Evolutionary conservation across 2,888 invertebrate species (phyloP).

Genomic region (Ommatoiulus sabulosus): DNA sequence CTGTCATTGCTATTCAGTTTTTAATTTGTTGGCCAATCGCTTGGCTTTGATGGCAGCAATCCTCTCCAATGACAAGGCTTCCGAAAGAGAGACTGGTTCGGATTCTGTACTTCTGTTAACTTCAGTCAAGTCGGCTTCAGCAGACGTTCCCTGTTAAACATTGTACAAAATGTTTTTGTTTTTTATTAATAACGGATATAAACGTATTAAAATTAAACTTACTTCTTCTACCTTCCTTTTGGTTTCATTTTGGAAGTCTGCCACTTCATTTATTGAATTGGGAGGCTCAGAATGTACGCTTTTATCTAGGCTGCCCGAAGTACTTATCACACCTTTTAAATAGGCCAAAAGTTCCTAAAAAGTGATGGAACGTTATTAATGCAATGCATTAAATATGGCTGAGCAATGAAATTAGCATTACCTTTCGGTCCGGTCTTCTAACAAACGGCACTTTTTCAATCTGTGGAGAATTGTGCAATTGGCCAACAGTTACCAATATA

Average conservation of each 20-base stretch:
- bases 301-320: background rate
- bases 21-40: background rate
- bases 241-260: background rate
- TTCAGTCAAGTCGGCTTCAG: background rate
- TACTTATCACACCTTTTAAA: background rate
- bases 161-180: background rate
- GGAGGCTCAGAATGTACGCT: background rate
- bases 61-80: background rate
- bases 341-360: background rate
- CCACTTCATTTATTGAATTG: too few species aligned
- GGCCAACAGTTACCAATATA: background rate
- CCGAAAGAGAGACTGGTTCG: background rate
- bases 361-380: background rate
- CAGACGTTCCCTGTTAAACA: background rate
- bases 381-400: background rate
- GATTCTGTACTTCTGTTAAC: background rate
- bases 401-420: background rate
- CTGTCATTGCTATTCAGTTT: too few species aligned
- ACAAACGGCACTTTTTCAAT: conserved; percentile 4
- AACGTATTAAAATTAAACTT: background rate
- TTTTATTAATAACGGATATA: background rate
- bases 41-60: conserved; percentile 15
- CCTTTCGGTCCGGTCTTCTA: conserved; percentile 26
- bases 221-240: background rate
- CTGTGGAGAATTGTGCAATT: background rate